Evolutionary conservation across 2,113 vertebrate genomes (phyloP), one percentile per base, ranked within the genome.

Genomic region (Cavia aperea): DNA sequence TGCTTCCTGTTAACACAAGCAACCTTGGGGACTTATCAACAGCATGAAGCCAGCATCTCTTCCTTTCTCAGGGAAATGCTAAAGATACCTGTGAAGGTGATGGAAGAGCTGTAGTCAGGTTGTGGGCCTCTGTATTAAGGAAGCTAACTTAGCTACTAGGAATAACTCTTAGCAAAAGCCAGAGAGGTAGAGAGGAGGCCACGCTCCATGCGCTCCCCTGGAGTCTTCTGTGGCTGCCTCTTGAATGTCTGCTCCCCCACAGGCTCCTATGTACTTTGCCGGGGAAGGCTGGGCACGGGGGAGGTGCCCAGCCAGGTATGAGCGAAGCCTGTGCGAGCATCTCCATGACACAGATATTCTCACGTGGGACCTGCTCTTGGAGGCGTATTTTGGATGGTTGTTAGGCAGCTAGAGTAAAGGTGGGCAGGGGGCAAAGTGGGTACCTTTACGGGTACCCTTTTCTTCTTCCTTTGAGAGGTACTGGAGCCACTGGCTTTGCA

Each of bases 381-480:
- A 86, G 77, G 89, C 65, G 54, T 23, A 60, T 56, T 93, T 11
- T 81, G 54, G 63, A 66, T 31, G 83, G 72, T 51, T 88, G 23
- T 24, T 11, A 18, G 70, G 91, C 90, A 93, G 82, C 70, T 2
- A 49, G 89, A 86, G 77, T 1, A 26, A 91, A 82, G 82, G 92
- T 77, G 75, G 93, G 81, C 63, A 73, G 39, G 56, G 75, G 93
- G 90, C 60, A 26, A 0, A 86, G 87, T 87, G 97, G 96, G 98
- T 99, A 99, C 99, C 99, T 99, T 99, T 98, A 91, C 97, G 97
- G 97, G 98, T 98, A 99, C 98, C 98, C 97, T 97, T 97, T 97
- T 98, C 98, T 97, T 99, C 98, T 98, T 99, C 98, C 60, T 98
- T 96, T 97, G 98, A 97, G 62, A 99, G 98, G 97, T 79, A 98